A percentile compares a stretch with the other conserved stretches of the same genome.
phyloP scores from a whole-genome alignment of 2,888 invertebrate genomes.

The Ophion obscuratus region DNA sequence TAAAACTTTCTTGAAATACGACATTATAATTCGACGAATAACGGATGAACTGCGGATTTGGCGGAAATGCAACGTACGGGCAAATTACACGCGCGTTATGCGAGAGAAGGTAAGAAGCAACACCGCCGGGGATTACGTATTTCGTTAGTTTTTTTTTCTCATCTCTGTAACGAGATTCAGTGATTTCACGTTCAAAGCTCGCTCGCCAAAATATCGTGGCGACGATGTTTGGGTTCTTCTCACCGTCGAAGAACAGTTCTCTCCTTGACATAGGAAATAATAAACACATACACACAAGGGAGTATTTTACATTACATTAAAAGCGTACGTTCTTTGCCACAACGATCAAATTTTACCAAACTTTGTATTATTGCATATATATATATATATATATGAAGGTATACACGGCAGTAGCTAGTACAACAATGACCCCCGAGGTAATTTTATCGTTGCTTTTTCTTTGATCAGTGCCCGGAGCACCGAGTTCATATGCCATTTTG shows the following conservation, averaged over 20 bases:
- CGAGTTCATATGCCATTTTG: conserved; percentile 75
- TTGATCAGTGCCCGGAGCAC: conserved; percentile 69
- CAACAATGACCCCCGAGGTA: conserved; percentile 79
- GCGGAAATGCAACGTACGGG: conserved; percentile 55
- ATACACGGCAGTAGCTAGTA: conserved; percentile 81
- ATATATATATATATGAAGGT: conserved; percentile 73
- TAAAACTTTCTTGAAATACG: neutral
- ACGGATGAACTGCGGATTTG: conserved; percentile 7
- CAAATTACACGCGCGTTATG: conserved; percentile 50
- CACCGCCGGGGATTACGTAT: conserved; percentile 27
- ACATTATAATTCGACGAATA: neutral
- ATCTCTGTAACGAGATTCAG: neutral
- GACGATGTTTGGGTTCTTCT: neutral
- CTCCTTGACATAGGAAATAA: conserved; percentile 61
- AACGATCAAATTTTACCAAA: conserved; percentile 72
- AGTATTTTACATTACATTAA: conserved; percentile 79
- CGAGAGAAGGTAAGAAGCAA: conserved; percentile 55
- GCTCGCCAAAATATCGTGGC: neutral
- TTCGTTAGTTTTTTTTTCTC: neutral
- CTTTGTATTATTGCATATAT: conserved; percentile 66
- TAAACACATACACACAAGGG: conserved; percentile 70
- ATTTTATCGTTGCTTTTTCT: conserved; percentile 67
- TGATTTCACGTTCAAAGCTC: conserved; percentile 53
- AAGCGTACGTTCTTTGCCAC: conserved; percentile 78
- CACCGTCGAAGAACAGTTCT: conserved; percentile 16